These are phyloP conservation scores for Hiodon tergisus DNA, from an alignment of 2,113 vertebrate species.

Conservation along the genomic window DNA sequence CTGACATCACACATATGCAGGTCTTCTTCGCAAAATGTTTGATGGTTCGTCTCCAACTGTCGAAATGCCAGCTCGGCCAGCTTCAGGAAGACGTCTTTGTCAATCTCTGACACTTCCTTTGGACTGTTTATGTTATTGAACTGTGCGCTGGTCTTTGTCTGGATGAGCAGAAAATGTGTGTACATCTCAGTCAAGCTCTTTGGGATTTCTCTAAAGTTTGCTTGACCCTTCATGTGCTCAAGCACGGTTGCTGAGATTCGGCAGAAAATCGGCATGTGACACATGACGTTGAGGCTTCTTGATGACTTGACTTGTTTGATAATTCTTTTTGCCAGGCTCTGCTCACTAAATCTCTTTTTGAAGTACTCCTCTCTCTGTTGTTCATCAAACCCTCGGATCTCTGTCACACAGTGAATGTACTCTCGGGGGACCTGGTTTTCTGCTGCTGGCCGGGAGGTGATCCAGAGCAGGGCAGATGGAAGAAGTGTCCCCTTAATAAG, in stretches of 20 bases:
- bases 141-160: slow-evolving; percentile 16
- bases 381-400: slow-evolving; percentile 29
- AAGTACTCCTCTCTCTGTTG: slow-evolving; percentile 32
- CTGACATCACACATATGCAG: background rate
- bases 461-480: slow-evolving; percentile 16
- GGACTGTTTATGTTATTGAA: background rate
- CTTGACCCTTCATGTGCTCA: background rate
- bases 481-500: slow-evolving; percentile 10
- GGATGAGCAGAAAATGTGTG: slow-evolving; percentile 25
- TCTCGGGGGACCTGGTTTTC: slow-evolving; percentile 7
- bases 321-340: slow-evolving; percentile 3
- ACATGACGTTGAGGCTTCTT: slow-evolving; percentile 29
- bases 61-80: slow-evolving; percentile 25
- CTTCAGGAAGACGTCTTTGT: slow-evolving; percentile 16
- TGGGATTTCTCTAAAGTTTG: background rate
- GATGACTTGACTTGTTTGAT: slow-evolving; percentile 18
- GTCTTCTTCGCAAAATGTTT: slow-evolving; percentile 27
- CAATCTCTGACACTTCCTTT: background rate
- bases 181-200: slow-evolving; percentile 27
- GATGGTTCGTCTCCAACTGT: slow-evolving; percentile 13
- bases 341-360: background rate
- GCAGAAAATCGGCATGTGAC: slow-evolving; percentile 33
- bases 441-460: slow-evolving; percentile 21
- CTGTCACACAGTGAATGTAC: slow-evolving; percentile 13
- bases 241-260: slow-evolving; percentile 26